Evolutionary conservation across 2,797 vertebrate genomes (phyloP).

Genomic region (Taeniopygia guttata): DNA sequence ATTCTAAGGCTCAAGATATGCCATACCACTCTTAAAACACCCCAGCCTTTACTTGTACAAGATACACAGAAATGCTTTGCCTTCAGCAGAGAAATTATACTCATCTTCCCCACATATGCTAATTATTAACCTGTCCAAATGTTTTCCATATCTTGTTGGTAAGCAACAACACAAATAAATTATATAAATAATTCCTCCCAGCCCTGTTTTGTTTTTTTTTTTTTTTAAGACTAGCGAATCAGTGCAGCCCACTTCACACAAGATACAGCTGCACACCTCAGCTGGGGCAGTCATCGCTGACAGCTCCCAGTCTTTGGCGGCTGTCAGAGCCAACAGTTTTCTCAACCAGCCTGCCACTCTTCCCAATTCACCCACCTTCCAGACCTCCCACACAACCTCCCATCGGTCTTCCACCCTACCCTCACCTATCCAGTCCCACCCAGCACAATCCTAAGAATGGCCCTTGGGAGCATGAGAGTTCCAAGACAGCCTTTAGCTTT

Average conservation of each 20-base stretch:
- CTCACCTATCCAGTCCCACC: neutral
- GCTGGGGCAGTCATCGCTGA: neutral
- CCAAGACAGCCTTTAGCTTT: neutral
- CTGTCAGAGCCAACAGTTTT: neutral
- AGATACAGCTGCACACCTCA: neutral
- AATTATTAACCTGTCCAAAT: slow-evolving; percentile 10
- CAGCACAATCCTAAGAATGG: neutral
- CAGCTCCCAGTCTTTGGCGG: neutral
- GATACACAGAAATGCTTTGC: neutral
- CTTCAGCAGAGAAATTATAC: neutral
- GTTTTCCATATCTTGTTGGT: neutral
- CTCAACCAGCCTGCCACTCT: neutral
- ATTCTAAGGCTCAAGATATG: neutral
- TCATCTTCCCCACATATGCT: neutral
- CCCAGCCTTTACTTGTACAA: neutral
- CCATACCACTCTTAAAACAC: neutral
- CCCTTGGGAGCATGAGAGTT: neutral
- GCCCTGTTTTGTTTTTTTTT: neutral
- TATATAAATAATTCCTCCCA: neutral
- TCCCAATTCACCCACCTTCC: neutral
- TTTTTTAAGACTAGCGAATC: neutral
- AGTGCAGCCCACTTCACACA: neutral
- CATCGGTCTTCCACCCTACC: neutral
- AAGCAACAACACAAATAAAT: neutral
- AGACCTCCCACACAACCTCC: neutral